Base-by-base conservation (phyloP, 2,113 vertebrate species). In the Nerophis ophidion region DNA sequence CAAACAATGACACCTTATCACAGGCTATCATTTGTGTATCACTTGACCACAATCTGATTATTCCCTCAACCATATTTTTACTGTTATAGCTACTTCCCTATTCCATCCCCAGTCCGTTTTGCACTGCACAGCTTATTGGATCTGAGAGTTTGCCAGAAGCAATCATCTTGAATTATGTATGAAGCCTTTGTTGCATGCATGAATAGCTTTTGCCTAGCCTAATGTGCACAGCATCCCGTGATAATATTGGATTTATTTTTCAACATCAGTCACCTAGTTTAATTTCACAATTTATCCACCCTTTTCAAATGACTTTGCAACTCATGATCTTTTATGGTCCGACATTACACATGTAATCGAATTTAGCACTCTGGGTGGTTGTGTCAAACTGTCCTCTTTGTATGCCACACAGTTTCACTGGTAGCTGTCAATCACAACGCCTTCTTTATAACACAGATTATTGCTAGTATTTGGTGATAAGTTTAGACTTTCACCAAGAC, bases 81-180 rank as follows among this genome's bases (percentile, higher is more conserved):
- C 74, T 79, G 80, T 79, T 68, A 80, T 63, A 81, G 79, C 82
- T 84, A 77, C 80, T 87, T 80, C 75, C 77, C 62, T 70, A 82
- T 81, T 74, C 68, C 67, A 78, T 79, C 73, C 74, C 70, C 70
- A 66, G 83, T 82, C 60, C 76, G 65, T 82, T 80, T 73, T 77
- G 65, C 76, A 73, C 75, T 58, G 35, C 79, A 79, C 81, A 77
- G 81, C 84, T 74, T 60, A 61, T 72, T 81, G 76, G 72, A 84
- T 86, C 72, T 80, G 72, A 85, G 83, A 74, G 76, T 88, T 80
- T 82, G 84, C 84, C 84, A 82, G 72, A 70, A 86, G 88, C 84
- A 60, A 74, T 77, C 68, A 77, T 81, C 65, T 74, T 90, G 85
- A 90, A 89, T 88, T 80, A 89, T 88, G 75, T 63, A 89, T 89